Evolutionary conservation across 2,797 vertebrate species (phyloP).

Genomic region (Macroramphosus scolopax): DNA sequence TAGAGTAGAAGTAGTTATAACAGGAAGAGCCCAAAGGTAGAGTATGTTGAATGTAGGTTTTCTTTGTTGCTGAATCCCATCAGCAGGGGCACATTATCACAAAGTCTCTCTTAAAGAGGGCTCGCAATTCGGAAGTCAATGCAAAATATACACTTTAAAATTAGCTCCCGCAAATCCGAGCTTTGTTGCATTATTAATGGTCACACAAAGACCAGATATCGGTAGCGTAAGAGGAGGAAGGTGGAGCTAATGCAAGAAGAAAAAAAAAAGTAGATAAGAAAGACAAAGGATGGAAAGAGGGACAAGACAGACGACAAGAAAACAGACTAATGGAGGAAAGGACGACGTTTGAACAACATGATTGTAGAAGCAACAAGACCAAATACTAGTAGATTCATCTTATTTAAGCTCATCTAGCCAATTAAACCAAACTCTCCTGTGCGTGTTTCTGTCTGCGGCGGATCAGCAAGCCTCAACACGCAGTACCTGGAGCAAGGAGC

Average conservation of each 20-base stretch:
- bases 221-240: slow-evolving; percentile 1
- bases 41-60: slow-evolving; percentile 10
- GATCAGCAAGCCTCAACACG: slow-evolving; percentile 33
- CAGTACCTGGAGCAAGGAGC: slow-evolving; percentile 58
- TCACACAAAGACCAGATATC: slow-evolving; percentile 48
- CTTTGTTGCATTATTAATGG: slow-evolving; percentile 77
- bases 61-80: slow-evolving; percentile 34
- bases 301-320: too few species aligned
- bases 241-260: not conserved
- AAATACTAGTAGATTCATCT: slow-evolving; percentile 9
- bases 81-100: slow-evolving; percentile 17
- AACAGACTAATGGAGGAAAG: too few species aligned
- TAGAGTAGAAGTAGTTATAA: slow-evolving; percentile 6
- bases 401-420: slow-evolving; percentile 57
- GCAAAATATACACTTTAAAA: too few species aligned
- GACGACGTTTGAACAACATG: too few species aligned
- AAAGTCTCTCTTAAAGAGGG: too few species aligned
- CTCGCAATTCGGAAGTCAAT: slow-evolving; percentile 19
- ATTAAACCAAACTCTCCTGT: slow-evolving; percentile 32
- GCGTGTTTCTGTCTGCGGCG: slow-evolving; percentile 24
- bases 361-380: slow-evolving; percentile 3
- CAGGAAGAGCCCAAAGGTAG: slow-evolving; percentile 20
- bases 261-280: not conserved
- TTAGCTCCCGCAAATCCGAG: slow-evolving; percentile 48
- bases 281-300: too few species aligned